phyloP scores from a whole-genome alignment of 1,140 invertebrate genomes.

The Archivesica marissinica region DNA sequence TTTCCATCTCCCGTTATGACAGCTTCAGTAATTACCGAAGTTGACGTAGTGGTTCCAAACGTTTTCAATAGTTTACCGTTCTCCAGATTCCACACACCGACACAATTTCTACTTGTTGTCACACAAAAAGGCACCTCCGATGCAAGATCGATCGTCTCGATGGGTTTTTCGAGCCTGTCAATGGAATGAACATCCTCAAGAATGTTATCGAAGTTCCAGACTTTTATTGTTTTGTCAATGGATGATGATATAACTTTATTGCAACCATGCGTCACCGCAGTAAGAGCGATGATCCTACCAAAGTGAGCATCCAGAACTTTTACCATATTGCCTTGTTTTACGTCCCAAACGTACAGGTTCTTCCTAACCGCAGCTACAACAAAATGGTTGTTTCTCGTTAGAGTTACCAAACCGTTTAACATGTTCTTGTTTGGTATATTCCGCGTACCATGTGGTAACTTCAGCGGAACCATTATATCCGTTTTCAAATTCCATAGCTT shows the following conservation, averaged over 20 bases:
- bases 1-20: constrained; percentile 91
- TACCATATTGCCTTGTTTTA: constrained; percentile 89
- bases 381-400: constrained; percentile 95
- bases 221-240: constrained; percentile 98
- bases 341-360: constrained; percentile 97
- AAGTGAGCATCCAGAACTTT: constrained; percentile 98
- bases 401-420: constrained; percentile 87
- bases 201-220: constrained; percentile 99
- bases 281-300: constrained; percentile 96
- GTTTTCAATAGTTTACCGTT: constrained; percentile 92
- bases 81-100: constrained; percentile 97
- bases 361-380: constrained; percentile 97
- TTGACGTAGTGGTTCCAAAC: constrained; percentile 95
- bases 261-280: constrained; percentile 91
- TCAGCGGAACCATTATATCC: constrained; percentile 87
- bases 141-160: constrained; percentile 90
- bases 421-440: constrained; percentile 94
- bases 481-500: constrained; percentile 84
- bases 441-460: constrained; percentile 93
- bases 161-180: constrained; percentile 97
- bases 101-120: constrained; percentile 89
- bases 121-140: constrained; percentile 77
- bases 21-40: constrained; percentile 96
- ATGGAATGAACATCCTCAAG: constrained; percentile 99
- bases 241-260: constrained; percentile 98